Conservation (phyloP, 2,797 vertebrate genomes). For the Leuciscus waleckii region DNA sequence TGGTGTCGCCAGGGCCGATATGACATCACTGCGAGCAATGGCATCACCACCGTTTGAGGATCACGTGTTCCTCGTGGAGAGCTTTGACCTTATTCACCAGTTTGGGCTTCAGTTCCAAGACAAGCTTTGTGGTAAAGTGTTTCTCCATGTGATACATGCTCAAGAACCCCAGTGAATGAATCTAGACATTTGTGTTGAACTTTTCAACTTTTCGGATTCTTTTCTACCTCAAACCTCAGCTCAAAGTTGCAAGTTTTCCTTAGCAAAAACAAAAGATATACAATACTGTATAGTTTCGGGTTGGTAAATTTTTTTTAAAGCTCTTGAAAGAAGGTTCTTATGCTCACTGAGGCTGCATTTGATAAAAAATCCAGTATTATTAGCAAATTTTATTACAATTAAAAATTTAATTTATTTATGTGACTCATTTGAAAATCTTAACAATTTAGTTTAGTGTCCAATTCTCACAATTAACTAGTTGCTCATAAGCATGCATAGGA, state of each 20-base stretch:
- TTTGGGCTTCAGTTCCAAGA: constrained; percentile 94
- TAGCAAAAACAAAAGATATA: background rate
- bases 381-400: background rate
- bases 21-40: constrained; percentile 93
- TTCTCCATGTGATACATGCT: background rate
- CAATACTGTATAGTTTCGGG: background rate
- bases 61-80: constrained; percentile 96
- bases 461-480: too few relatives aligned
- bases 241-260: background rate
- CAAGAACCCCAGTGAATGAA: background rate
- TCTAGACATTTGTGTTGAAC: background rate
- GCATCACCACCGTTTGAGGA: constrained; percentile 91
- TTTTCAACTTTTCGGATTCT: background rate
- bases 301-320: too few relatives aligned
- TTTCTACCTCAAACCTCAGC: constrained; percentile 5
- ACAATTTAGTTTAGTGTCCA: too few relatives aligned
- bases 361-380: background rate
- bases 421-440: background rate
- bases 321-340: too few relatives aligned
- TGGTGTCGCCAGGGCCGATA: constrained; percentile 93
- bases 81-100: constrained; percentile 94
- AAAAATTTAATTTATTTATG: background rate
- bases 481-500: too few relatives aligned
- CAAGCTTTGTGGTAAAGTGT: constrained; percentile 85
- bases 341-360: background rate